Percentiles rank a stretch among this genome's conserved stretches.
Conservation (phyloP, 2,888 invertebrate genomes). For the Xanthorhoe spadicearia region DNA sequence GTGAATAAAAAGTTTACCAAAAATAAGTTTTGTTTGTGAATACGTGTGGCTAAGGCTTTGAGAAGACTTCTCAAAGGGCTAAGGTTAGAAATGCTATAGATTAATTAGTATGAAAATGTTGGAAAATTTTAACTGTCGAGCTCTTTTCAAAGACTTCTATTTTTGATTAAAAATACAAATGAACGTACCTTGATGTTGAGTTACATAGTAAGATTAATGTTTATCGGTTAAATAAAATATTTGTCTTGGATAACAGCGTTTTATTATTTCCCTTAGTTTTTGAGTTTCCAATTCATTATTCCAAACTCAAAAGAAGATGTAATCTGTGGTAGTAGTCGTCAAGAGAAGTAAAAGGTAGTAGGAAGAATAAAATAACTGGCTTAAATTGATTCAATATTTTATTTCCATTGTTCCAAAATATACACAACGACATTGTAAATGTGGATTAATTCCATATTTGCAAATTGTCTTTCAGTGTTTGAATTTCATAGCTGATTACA, state of each 20-base stretch:
- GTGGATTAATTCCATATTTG: constrained; percentile 72
- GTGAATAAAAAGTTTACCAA: no score
- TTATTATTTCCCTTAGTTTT: neutral
- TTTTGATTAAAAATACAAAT: constrained; percentile 41
- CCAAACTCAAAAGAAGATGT: no score
- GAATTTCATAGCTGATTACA: constrained; percentile 80
- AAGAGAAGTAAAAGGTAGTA: no score
- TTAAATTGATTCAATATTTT: constrained; percentile 80
- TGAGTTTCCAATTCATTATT: neutral
- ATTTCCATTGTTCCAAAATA: constrained; percentile 84
- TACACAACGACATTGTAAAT: constrained; percentile 82
- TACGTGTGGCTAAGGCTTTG: constrained; percentile 15
- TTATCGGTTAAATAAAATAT: constrained; percentile 37
- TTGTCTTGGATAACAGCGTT: constrained; percentile 23
- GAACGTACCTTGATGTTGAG: constrained; percentile 37
- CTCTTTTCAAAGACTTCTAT: constrained; percentile 41
- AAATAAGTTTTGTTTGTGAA: constrained; percentile 6
- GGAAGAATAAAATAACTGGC: constrained; percentile 46
- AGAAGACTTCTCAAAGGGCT: no score
- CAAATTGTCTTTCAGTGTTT: constrained; percentile 78
- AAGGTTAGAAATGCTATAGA: constrained; percentile 10
- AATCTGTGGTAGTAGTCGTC: no score
- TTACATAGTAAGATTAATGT: constrained; percentile 36
- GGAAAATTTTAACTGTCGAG: constrained; percentile 31
- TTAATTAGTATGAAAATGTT: constrained; percentile 32